Conservation (phyloP, 2,113 vertebrate genomes). For the Abramis brama region DNA sequence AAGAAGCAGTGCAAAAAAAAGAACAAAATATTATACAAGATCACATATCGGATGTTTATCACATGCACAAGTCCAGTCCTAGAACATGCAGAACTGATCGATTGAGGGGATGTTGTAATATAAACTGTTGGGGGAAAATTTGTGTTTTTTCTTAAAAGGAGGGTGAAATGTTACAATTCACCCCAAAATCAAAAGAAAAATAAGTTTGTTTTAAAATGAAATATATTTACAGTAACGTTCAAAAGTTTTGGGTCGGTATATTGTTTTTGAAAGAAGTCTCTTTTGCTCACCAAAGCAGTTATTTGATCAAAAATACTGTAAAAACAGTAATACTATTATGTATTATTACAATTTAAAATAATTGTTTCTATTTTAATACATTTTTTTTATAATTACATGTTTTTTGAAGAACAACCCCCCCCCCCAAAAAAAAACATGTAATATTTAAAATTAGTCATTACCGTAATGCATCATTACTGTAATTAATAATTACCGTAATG, state of each 20-base stretch:
- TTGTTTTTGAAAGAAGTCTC: background rate
- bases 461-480: too few relatives aligned
- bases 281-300: background rate
- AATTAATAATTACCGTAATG: too few relatives aligned
- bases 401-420: too few relatives aligned
- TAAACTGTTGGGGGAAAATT: background rate
- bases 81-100: slow-evolving; percentile 1
- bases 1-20: slow-evolving; percentile 12
- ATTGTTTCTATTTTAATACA: too few relatives aligned
- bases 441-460: too few relatives aligned
- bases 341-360: background rate
- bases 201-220: background rate
- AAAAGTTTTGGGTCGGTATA: background rate
- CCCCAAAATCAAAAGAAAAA: background rate
- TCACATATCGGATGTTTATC: background rate
- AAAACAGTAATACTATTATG: background rate
- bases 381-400: too few relatives aligned
- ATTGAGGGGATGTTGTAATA: background rate
- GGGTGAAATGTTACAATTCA: background rate
- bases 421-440: too few relatives aligned
- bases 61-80: slow-evolving; percentile 29
- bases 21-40: background rate
- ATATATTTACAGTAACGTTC: too few relatives aligned
- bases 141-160: background rate
- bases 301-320: background rate